A percentile compares a stretch with the other conserved stretches of the same genome.
Conservation (phyloP, 2,797 vertebrate species). For the Thaleichthys pacificus region DNA sequence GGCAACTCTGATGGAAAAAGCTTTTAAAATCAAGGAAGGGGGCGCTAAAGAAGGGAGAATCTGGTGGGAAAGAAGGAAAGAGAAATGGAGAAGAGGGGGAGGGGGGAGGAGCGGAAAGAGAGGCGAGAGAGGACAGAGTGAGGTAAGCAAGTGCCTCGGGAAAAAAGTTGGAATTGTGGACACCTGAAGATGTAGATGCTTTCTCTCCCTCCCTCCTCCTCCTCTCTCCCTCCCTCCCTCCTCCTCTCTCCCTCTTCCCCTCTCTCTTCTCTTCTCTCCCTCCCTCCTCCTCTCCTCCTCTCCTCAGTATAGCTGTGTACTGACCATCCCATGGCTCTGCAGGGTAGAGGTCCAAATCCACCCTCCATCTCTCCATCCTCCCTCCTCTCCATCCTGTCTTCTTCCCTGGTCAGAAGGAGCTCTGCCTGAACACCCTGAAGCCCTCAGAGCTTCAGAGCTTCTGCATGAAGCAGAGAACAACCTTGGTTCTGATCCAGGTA, state of each 20-base stretch:
- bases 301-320: not conserved
- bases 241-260: not conserved
- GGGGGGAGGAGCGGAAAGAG: slow-evolving; percentile 7
- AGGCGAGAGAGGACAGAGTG: not conserved
- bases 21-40: slow-evolving; percentile 76
- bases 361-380: too few relatives aligned
- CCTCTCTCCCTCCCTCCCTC: not conserved
- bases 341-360: too few relatives aligned
- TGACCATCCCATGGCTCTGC: too few relatives aligned
- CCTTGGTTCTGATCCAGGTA: too few relatives aligned
- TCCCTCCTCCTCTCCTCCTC: not conserved
- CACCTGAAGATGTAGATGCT: too few relatives aligned
- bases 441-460: too few relatives aligned
- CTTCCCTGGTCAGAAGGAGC: too few relatives aligned
- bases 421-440: slow-evolving; percentile 3
- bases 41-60: slow-evolving; percentile 58
- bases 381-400: too few relatives aligned
- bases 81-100: slow-evolving; percentile 5
- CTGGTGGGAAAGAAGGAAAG: slow-evolving; percentile 42
- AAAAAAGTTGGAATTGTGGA: not conserved
- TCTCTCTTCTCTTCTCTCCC: not conserved
- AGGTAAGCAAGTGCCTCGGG: not conserved
- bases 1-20: slow-evolving; percentile 63
- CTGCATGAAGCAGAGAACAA: too few relatives aligned
- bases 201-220: not conserved